These are phyloP conservation scores for Forbesichthys agassizii DNA, from an alignment of 2,113 vertebrate genomes.

Conservation along the genomic window DNA sequence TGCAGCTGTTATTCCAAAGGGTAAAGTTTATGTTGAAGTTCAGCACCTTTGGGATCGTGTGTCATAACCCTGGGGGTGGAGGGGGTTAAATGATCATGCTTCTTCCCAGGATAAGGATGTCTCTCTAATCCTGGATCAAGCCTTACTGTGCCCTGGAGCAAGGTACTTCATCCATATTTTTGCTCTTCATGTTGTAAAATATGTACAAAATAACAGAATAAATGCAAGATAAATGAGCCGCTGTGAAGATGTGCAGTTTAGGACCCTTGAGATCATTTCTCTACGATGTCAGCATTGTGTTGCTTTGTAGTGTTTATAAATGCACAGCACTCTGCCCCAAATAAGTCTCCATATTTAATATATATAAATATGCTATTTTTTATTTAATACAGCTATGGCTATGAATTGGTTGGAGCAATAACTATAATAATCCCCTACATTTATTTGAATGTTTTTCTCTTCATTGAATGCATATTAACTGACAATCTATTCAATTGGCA, in stretches of 20 bases:
- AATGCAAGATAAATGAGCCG: constrained; percentile 30
- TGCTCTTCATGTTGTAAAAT: constrained; percentile 50
- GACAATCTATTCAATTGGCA: too few species aligned
- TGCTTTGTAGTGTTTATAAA: neutral
- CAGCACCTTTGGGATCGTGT: constrained; percentile 58
- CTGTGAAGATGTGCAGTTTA: neutral
- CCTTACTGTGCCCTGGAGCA: constrained; percentile 53
- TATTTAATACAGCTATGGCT: neutral
- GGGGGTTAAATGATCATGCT: constrained; percentile 61
- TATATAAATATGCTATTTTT: neutral
- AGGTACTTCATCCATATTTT: constrained; percentile 49
- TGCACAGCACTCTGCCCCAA: neutral
- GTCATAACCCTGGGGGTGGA: constrained; percentile 58
- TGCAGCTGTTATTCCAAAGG: constrained; percentile 46
- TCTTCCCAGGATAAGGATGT: constrained; percentile 53
- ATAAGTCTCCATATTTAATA: neutral
- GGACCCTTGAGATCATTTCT: constrained; percentile 1
- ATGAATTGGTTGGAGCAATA: neutral
- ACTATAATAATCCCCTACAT: too few species aligned
- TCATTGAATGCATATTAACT: too few species aligned
- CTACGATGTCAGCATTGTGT: constrained; percentile 4
- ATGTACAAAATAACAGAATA: constrained; percentile 42
- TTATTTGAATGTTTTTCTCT: too few species aligned
- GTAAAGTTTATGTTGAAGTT: constrained; percentile 57
- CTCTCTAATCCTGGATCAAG: constrained; percentile 65